These are phyloP conservation scores for Bombus breviceps DNA, from an alignment of 1,140 invertebrate species.

Conservation along the genomic window DNA sequence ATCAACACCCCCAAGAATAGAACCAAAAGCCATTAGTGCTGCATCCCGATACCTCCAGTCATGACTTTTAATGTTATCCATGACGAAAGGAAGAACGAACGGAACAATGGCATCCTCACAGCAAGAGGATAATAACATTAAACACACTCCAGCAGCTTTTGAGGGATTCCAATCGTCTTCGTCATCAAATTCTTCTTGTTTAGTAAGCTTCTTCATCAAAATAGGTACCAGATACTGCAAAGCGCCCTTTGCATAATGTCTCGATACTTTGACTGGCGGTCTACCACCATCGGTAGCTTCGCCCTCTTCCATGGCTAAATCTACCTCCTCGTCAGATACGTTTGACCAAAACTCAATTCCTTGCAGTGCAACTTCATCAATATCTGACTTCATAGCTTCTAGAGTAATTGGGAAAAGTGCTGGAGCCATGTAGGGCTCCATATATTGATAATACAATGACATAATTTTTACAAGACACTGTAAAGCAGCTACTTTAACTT, in stretches of 20 bases:
- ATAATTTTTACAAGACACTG: constrained; percentile 99
- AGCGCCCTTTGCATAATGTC: constrained; percentile 97
- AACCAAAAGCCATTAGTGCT: constrained; percentile 99
- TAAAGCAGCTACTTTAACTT: constrained; percentile 96
- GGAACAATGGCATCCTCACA: constrained; percentile 99
- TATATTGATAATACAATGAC: constrained; percentile 99
- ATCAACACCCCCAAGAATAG: constrained; percentile 97
- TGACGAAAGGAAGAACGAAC: constrained; percentile 98
- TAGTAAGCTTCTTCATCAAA: constrained; percentile 96
- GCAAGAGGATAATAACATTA: constrained; percentile 98
- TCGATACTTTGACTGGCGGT: constrained; percentile 94
- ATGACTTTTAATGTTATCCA: constrained; percentile 95
- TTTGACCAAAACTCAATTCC: constrained; percentile 99
- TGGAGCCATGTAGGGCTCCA: constrained; percentile 99
- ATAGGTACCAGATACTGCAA: constrained; percentile 97
- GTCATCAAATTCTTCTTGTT: constrained; percentile 96
- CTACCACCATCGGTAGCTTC: constrained; percentile 96
- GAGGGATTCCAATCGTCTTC: constrained; percentile 99
- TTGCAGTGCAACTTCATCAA: constrained; percentile 97
- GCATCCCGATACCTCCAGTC: constrained; percentile 99
- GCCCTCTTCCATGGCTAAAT: constrained; percentile 96
- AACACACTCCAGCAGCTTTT: constrained; percentile 99
- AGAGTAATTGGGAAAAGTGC: constrained; percentile 99
- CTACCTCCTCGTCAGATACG: constrained; percentile 99
- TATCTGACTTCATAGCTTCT: constrained; percentile 98